phyloP scores from a whole-genome alignment of 2,113 vertebrate species.

The Charina bottae region DNA sequence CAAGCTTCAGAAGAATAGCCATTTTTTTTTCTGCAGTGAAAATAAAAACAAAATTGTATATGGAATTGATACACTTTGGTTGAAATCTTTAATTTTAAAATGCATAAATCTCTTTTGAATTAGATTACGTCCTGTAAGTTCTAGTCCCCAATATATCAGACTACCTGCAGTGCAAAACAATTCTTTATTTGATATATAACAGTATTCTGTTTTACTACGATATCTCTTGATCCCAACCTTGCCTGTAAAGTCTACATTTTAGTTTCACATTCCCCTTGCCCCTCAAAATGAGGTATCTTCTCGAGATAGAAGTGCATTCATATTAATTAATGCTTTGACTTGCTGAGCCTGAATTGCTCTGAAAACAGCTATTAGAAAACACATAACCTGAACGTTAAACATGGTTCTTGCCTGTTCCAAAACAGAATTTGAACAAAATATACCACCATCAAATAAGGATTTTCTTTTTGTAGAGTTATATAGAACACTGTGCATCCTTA shows the following conservation, averaged over 20 bases:
- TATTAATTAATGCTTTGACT: background rate
- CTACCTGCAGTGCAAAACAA: background rate
- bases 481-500: conserved; percentile 72
- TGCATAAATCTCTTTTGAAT: background rate
- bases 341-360: background rate
- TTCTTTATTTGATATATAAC: background rate
- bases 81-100: background rate
- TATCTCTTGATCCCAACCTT: background rate
- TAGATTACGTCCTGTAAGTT: background rate
- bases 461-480: background rate
- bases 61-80: background rate
- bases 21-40: background rate
- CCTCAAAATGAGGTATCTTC: conserved; percentile 9
- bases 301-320: background rate
- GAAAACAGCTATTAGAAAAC: background rate
- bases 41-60: background rate
- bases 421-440: conserved; percentile 14
- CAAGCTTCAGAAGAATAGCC: background rate
- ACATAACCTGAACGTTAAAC: conserved; percentile 19
- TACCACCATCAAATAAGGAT: background rate
- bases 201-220: fast-evolving
- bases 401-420: conserved; percentile 2
- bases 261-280: background rate
- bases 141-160: background rate
- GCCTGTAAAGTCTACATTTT: background rate